phyloP scores from a whole-genome alignment of 2,888 invertebrate species.

The Drosophila rellima region DNA sequence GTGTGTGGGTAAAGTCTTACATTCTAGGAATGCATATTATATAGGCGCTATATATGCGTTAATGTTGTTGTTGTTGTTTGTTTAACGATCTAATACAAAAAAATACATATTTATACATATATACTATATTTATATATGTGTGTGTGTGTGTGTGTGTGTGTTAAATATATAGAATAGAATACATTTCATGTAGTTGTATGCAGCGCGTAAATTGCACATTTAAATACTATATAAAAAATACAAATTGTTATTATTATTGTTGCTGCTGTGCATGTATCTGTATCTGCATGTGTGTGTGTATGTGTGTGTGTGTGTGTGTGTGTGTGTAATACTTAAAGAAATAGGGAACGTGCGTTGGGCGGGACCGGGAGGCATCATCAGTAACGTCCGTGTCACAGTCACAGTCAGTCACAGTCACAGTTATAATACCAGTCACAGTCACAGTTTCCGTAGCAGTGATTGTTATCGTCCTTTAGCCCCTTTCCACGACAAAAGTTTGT shows the following conservation, averaged over 20 bases:
- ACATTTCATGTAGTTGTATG: slow-evolving; percentile 61
- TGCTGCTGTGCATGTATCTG: slow-evolving; percentile 45
- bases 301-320: slow-evolving; percentile 29
- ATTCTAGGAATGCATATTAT: slow-evolving; percentile 69
- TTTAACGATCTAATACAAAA: slow-evolving; percentile 49
- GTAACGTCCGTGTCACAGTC: slow-evolving; percentile 6
- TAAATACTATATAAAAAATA: slow-evolving; percentile 81
- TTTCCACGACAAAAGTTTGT: not conserved
- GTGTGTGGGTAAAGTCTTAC: slow-evolving; percentile 37
- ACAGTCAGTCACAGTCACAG: slow-evolving; percentile 13
- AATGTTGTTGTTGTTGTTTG: slow-evolving; percentile 6
- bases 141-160: too few species aligned
- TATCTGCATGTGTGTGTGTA: slow-evolving; percentile 22
- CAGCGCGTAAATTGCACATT: slow-evolving; percentile 45
- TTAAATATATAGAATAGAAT: slow-evolving; percentile 45
- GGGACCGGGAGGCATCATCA: slow-evolving; percentile 41
- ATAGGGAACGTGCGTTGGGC: slow-evolving; percentile 51
- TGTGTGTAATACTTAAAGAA: slow-evolving; percentile 57
- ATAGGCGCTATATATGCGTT: slow-evolving; percentile 37
- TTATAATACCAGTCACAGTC: slow-evolving; percentile 11
- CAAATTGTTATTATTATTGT: slow-evolving; percentile 62
- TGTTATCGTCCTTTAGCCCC: not conserved
- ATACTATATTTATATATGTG: slow-evolving; percentile 20
- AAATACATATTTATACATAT: slow-evolving; percentile 43
- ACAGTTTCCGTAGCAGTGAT: slow-evolving; percentile 4